These are phyloP conservation scores for Stegophylla sp. DNA, from an alignment of 2,888 invertebrate genomes.

Conservation along the genomic window DNA sequence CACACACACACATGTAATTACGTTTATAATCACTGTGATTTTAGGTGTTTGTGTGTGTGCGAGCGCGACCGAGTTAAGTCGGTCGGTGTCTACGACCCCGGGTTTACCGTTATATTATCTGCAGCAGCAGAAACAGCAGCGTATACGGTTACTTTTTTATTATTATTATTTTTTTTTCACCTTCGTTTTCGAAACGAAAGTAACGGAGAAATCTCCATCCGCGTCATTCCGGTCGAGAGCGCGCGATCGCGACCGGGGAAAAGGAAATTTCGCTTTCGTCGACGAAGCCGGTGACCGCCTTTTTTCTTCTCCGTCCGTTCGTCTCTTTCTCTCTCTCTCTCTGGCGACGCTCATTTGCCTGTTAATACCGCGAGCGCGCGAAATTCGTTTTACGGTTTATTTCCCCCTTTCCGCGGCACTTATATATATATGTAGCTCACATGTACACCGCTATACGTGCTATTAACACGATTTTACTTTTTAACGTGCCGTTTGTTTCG, in stretches of 20 bases:
- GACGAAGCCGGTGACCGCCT: conserved; percentile 43
- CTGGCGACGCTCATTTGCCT: not conserved
- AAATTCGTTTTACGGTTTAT: not conserved
- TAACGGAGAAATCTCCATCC: conserved; percentile 57
- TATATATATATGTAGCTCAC: no score
- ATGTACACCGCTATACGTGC: no score
- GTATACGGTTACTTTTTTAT: conserved; percentile 47
- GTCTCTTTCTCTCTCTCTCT: not conserved
- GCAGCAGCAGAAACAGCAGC: not conserved
- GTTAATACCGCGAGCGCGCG: not conserved
- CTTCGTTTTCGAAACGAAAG: conserved; percentile 59
- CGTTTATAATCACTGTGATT: not conserved
- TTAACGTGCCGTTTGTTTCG: not conserved
- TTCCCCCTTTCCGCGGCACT: no score
- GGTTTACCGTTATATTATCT: not conserved
- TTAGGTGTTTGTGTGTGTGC: no score
- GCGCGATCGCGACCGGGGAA: conserved; percentile 34
- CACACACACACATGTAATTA: not conserved
- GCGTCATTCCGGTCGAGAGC: conserved; percentile 50
- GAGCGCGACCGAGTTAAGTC: no score
- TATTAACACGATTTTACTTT: not conserved
- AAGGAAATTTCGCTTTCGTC: conserved; percentile 58
- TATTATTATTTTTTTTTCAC: conserved; percentile 57
- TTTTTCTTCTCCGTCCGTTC: not conserved
- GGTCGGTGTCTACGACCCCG: conserved; percentile 16